These are phyloP conservation scores for Drosophila sproati DNA, from an alignment of 1,140 invertebrate species.

Conservation along the genomic window DNA sequence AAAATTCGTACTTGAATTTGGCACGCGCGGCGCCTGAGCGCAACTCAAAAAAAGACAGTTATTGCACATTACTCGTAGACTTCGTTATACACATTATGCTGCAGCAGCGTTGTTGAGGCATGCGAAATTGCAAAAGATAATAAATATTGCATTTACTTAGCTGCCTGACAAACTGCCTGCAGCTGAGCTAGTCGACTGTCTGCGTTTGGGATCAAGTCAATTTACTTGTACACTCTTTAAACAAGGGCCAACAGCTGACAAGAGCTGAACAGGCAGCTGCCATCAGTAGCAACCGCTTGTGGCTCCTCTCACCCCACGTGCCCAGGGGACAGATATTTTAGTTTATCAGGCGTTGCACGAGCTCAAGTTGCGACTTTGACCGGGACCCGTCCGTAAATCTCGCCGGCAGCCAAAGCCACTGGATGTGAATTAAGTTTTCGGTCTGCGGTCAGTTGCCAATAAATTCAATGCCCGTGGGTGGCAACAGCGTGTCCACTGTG, in stretches of 20 bases:
- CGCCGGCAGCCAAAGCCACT: slow-evolving; percentile 33
- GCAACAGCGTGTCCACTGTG: neutral
- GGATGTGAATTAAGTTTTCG: slow-evolving; percentile 54
- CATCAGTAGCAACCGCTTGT: neutral
- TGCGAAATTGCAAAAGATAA: slow-evolving; percentile 10
- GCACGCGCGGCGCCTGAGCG: slow-evolving; percentile 27
- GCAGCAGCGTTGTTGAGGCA: neutral
- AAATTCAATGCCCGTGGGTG: slow-evolving; percentile 55
- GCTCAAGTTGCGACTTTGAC: slow-evolving; percentile 22
- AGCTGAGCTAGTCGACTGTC: slow-evolving; percentile 12
- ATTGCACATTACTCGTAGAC: neutral
- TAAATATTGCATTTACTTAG: slow-evolving; percentile 37
- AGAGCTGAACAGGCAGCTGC: neutral
- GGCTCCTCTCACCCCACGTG: neutral
- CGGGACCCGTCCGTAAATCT: slow-evolving; percentile 49
- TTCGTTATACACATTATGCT: slow-evolving; percentile 1
- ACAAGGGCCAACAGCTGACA: slow-evolving; percentile 15
- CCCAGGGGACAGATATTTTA: slow-evolving; percentile 33
- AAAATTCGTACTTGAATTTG: slow-evolving; percentile 41
- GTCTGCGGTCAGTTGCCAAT: slow-evolving; percentile 62
- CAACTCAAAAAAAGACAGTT: neutral
- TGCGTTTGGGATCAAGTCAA: slow-evolving; percentile 47
- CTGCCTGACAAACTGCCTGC: slow-evolving; percentile 23
- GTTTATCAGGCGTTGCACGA: slow-evolving; percentile 18
- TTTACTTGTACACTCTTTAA: slow-evolving; percentile 28